Evolutionary conservation across 2,113 vertebrate species (phyloP).

Genomic region (Columbina picui): DNA sequence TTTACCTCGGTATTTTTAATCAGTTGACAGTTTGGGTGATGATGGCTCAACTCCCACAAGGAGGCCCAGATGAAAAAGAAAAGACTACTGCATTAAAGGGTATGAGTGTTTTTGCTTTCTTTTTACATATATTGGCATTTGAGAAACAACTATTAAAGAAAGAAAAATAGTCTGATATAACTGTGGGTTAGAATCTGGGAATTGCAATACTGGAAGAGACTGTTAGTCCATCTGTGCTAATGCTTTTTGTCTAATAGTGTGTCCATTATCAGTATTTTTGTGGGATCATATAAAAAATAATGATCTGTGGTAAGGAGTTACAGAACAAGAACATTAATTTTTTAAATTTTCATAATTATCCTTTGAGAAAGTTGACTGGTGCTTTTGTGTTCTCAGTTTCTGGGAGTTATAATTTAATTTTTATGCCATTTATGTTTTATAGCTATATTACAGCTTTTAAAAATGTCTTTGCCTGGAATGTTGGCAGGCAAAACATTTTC

Average conservation of each 20-base stretch:
- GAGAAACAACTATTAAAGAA: not conserved
- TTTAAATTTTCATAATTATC: not conserved
- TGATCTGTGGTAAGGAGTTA: not conserved
- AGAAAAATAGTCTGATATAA: not conserved
- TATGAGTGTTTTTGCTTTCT: slow-evolving; percentile 58
- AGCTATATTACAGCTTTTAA: not conserved
- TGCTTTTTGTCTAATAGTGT: not conserved
- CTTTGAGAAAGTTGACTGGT: not conserved
- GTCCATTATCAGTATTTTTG: not conserved
- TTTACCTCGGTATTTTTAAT: slow-evolving; percentile 74
- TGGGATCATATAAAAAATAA: not conserved
- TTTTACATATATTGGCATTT: not conserved
- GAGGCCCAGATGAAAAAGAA: slow-evolving; percentile 92
- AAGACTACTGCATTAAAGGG: slow-evolving; percentile 95
- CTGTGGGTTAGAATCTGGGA: not conserved
- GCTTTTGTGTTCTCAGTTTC: not conserved
- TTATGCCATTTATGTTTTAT: not conserved
- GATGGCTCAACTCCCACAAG: slow-evolving; percentile 89
- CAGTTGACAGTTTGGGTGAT: slow-evolving; percentile 80
- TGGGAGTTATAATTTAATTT: not conserved
- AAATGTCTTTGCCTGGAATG: not conserved
- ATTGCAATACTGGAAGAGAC: not conserved
- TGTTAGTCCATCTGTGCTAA: not conserved
- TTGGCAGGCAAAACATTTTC: not conserved
- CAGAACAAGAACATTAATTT: not conserved